Evolutionary conservation across 92 coral and sea anemone species (phyloP).

Genomic region (Blastomussa wellsi): DNA sequence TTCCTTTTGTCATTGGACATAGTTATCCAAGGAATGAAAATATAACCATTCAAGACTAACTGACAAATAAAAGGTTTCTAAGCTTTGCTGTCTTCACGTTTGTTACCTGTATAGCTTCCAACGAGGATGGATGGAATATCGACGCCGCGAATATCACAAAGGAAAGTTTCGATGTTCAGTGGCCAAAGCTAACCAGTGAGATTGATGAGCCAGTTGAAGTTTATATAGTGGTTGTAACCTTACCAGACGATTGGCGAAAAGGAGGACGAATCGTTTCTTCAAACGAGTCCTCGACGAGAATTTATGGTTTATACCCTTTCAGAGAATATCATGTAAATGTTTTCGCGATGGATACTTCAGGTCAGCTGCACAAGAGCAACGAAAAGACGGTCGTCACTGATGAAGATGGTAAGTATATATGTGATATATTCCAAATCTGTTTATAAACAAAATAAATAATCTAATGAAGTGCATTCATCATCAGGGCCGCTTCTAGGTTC

Average conservation of each 20-base stretch:
- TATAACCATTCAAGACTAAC: too few species aligned
- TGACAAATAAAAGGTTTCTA: too few species aligned
- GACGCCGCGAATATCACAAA: neutral
- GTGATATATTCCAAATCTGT: too few species aligned
- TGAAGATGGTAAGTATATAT: slow-evolving; percentile 1
- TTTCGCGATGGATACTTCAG: slow-evolving; percentile 11
- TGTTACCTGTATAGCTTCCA: neutral
- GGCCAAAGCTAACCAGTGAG: neutral
- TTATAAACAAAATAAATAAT: too few species aligned
- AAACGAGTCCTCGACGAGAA: neutral
- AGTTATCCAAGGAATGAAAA: too few species aligned
- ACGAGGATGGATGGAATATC: slow-evolving; percentile 5
- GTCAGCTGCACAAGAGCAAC: slow-evolving; percentile 8
- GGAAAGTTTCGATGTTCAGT: slow-evolving; percentile 2
- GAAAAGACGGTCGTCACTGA: neutral
- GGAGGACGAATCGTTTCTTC: slow-evolving; percentile 9
- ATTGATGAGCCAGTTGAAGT: neutral
- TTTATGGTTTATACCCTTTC: neutral
- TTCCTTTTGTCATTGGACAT: too few species aligned
- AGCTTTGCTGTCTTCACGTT: too few species aligned
- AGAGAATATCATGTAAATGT: neutral
- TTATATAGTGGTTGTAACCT: neutral
- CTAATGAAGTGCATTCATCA: too few species aligned
- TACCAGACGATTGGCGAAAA: neutral
- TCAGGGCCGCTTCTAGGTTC: too few species aligned